phyloP scores from a whole-genome alignment of 2,797 vertebrate species.

The Chelidonichthys spinosus region DNA sequence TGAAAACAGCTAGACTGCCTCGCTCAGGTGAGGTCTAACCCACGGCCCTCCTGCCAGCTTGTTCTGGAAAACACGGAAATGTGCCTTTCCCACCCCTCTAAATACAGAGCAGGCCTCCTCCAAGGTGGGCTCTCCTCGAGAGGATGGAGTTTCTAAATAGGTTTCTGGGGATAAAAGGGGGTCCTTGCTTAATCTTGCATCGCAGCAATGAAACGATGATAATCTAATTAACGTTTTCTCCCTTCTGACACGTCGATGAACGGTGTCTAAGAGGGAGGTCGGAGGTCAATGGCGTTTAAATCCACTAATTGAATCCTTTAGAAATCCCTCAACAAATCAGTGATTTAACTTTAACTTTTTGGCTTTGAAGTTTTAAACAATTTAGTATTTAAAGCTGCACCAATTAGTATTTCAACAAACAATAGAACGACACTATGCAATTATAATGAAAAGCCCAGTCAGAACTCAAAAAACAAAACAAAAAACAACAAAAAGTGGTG shows the following conservation, averaged over 20 bases:
- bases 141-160: constrained; percentile 26
- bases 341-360: too few relatives aligned
- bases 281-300: not conserved
- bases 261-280: not conserved
- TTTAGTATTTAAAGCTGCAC: too few relatives aligned
- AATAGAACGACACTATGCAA: too few relatives aligned
- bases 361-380: too few relatives aligned
- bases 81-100: constrained; percentile 57
- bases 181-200: constrained; percentile 32
- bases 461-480: too few relatives aligned
- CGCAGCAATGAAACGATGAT: constrained; percentile 16
- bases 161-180: constrained; percentile 31
- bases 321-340: not conserved
- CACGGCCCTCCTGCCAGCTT: constrained; percentile 29
- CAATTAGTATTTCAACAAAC: too few relatives aligned
- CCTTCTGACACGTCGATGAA: constrained; percentile 3
- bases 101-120: constrained; percentile 56
- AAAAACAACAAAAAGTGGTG: not conserved
- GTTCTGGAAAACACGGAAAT: constrained; percentile 67
- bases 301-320: not conserved
- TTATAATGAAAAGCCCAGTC: too few relatives aligned
- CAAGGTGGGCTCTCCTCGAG: constrained; percentile 23
- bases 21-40: constrained; percentile 66
- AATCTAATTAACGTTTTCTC: constrained; percentile 23
- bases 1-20: constrained; percentile 69